phyloP scores from a whole-genome alignment of 2,888 invertebrate genomes.

The Pelosia muscerda region DNA sequence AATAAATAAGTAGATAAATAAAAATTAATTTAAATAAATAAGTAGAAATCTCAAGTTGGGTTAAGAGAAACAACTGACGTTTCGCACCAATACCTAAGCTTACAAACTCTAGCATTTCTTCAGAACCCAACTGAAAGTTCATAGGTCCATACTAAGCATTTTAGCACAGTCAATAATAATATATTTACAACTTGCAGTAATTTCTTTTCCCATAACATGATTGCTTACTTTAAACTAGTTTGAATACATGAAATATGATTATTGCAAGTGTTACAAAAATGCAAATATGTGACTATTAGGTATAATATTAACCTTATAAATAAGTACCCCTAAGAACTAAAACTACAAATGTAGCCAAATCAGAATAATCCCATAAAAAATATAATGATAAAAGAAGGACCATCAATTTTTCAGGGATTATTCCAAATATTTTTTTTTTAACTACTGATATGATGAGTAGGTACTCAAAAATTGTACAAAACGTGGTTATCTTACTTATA shows the following conservation, averaged over 20 bases:
- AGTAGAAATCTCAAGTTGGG: constrained; percentile 86
- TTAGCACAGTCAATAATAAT: constrained; percentile 59
- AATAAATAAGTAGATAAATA: constrained; percentile 79
- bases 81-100: constrained; percentile 30
- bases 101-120: constrained; percentile 63
- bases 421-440: constrained; percentile 74
- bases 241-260: constrained; percentile 37
- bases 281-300: constrained; percentile 43
- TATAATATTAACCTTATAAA: constrained; percentile 40
- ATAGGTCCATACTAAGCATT: constrained; percentile 65
- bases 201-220: constrained; percentile 30
- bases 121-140: constrained; percentile 87
- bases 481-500: constrained; percentile 58
- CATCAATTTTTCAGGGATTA: constrained; percentile 73
- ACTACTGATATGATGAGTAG: constrained; percentile 58
- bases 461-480: constrained; percentile 73
- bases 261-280: constrained; percentile 43
- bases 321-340: constrained; percentile 36
- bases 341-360: constrained; percentile 54
- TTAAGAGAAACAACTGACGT: constrained; percentile 73
- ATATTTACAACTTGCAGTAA: constrained; percentile 73
- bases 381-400: constrained; percentile 31
- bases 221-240: constrained; percentile 36
- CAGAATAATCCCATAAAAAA: constrained; percentile 82
- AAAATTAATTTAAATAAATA: constrained; percentile 81